Base-by-base conservation (phyloP, 2,113 vertebrate genomes). In the Coturnix japonica region DNA sequence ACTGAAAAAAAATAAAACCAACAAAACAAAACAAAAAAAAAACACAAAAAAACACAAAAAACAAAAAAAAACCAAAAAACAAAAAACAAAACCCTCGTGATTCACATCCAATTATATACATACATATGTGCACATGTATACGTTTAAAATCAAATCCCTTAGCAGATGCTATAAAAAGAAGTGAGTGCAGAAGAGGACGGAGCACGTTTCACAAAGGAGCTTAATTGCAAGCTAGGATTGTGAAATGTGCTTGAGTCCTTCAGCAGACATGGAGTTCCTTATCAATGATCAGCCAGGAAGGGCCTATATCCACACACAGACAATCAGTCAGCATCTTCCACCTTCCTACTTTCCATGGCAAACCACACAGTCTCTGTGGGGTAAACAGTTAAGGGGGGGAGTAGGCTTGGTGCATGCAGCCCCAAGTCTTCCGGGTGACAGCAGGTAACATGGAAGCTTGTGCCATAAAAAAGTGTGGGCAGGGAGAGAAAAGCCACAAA, bases 1-100 rank as follows among this genome's bases (percentile, higher is more conserved):
- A 59, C 89, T 69, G 77, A 74, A 91, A 84, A 51, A 80, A 74
- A 63, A 75, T 53, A n/a, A n/a, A n/a, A n/a, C n/a, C n/a, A n/a
- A n/a, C n/a, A n/a, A n/a, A n/a, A n/a, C n/a, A n/a, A n/a, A n/a
- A n/a, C n/a, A n/a, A n/a, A n/a, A n/a, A n/a, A n/a, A n/a, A n/a
- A n/a, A n/a, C n/a, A n/a, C n/a, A n/a, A n/a, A n/a, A n/a, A n/a
- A n/a, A n/a, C n/a, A n/a, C n/a, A n/a, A n/a, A n/a, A n/a, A n/a
- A n/a, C n/a, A n/a, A n/a, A n/a, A n/a, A n/a, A n/a, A n/a, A n/a
- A n/a, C n/a, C n/a, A n/a, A n/a, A n/a, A n/a, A n/a, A n/a, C n/a
- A n/a, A n/a, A n/a, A n/a, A n/a, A n/a, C n/a, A 44, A 44, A 37
- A 37, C 37, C 44, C 13, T 41, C 49, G 63, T n/a, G 8, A 72